phyloP scores from a whole-genome alignment of 2,113 vertebrate genomes.

The Corydoras sp. region DNA sequence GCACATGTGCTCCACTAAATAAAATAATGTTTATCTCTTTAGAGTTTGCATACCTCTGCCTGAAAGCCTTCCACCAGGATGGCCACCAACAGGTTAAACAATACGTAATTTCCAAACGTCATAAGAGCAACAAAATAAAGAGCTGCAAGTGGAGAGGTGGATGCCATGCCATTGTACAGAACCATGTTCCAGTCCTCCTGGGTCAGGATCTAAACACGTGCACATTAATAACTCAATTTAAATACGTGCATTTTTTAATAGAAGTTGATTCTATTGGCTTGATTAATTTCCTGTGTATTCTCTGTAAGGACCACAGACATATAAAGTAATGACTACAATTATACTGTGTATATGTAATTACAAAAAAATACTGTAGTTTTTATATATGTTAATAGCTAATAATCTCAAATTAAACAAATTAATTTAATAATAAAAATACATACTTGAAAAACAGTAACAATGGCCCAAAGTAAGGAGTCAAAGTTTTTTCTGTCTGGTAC shows the following conservation, averaged over 20 bases:
- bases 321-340: too few species aligned
- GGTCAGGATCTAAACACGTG: conserved; percentile 79
- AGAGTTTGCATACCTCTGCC: conserved; percentile 75
- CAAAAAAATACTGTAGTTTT: neutral
- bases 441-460: conserved; percentile 96
- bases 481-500: conserved; percentile 98
- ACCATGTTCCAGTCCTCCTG: conserved; percentile 99
- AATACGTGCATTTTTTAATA: too few species aligned
- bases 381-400: too few species aligned
- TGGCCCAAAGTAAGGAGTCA: conserved; percentile 95
- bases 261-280: too few species aligned
- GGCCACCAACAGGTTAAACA: conserved; percentile 95
- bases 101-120: conserved; percentile 97
- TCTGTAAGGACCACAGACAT: too few species aligned
- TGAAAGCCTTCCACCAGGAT: conserved; percentile 98
- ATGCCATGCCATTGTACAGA: conserved; percentile 92
- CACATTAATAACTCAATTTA: neutral
- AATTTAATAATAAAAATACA: neutral
- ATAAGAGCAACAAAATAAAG: conserved; percentile 97
- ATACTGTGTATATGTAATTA: too few species aligned
- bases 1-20: neutral
- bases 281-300: too few species aligned
- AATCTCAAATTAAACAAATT: neutral
- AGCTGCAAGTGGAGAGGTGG: conserved; percentile 89
- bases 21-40: neutral